Base-by-base conservation (phyloP, 2,113 vertebrate genomes). In the Lonchura striata region DNA sequence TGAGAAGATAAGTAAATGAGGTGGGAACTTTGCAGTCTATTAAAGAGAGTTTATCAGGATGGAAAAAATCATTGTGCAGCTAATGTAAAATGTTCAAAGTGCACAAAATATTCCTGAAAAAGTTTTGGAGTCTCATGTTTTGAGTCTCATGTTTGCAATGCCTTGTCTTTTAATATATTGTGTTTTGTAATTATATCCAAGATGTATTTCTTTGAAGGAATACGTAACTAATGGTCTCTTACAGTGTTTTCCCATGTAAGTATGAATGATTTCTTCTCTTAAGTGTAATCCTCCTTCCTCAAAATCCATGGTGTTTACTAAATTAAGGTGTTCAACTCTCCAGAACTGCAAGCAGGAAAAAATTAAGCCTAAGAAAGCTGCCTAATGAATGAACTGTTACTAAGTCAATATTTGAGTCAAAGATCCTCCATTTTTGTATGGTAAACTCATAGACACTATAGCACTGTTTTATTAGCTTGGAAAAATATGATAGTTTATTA, bases 1-100 rank as follows among this genome's bases (percentile, higher is more conserved):
- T 90, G 65, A 95, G 65, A 75, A 59, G 57, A 47, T 88, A 56
- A 96, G 90, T 50, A 90, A 93, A 88, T 92, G 87, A 96, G 53
- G 68, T 68, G 46, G 63, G 78, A 95, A 49, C 9, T 52, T 33
- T 80, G 24, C 7, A 90, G 54, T 53, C 41, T 80, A 92, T 88
- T 91, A 94, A 78, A n/a, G 13, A 12, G 63, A 74, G 19, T 33
- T 84, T 85, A 83, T 92, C 46, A 82, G 37, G n/a, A 47, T 78
- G 42, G n/a, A 94, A 92, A 77, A 90, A 94, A 72, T 82, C 28
- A 77, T 76, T 82, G 54, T 56, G 39, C 11, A 66, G 69, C 50
- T 95, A 91, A 86, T 57, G 53, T 54, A 94, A 86, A 90, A 57
- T n/a, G 18, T 64, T 53, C 56, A 33, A 57, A 86, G 19, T 50